phyloP scores from a whole-genome alignment of 2,797 vertebrate genomes.

The Phaenicophaeus curvirostris region DNA sequence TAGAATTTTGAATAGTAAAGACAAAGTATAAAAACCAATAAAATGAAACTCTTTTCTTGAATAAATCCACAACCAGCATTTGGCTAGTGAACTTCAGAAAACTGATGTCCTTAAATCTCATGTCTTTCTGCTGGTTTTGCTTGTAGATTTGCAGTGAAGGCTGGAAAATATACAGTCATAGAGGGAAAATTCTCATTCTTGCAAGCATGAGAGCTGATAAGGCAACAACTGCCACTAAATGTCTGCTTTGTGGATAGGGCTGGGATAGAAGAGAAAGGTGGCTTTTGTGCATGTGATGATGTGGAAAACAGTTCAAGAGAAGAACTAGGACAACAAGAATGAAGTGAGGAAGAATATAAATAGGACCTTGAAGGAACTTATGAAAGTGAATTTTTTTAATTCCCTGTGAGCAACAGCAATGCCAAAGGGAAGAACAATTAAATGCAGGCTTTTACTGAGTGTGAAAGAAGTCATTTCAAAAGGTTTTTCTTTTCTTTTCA shows the following conservation, averaged over 20 bases:
- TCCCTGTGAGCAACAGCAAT: background rate
- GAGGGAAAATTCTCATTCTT: background rate
- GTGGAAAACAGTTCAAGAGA: background rate
- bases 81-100: background rate
- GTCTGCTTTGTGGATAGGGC: background rate
- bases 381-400: background rate
- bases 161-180: background rate
- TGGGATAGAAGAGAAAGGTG: background rate
- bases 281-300: background rate
- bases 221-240: background rate
- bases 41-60: background rate
- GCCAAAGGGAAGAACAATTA: slow-evolving; percentile 40
- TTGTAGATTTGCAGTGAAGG: background rate
- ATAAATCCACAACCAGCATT: background rate
- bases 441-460: background rate
- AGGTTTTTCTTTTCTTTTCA: background rate
- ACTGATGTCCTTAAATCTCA: background rate
- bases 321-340: background rate
- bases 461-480: slow-evolving; percentile 30
- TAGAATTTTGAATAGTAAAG: background rate
- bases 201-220: background rate
- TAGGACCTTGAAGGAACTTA: background rate
- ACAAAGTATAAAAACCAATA: background rate
- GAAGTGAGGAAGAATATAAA: background rate
- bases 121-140: background rate